phyloP scores from a whole-genome alignment of 2,113 vertebrate genomes.

The Alces alces region DNA sequence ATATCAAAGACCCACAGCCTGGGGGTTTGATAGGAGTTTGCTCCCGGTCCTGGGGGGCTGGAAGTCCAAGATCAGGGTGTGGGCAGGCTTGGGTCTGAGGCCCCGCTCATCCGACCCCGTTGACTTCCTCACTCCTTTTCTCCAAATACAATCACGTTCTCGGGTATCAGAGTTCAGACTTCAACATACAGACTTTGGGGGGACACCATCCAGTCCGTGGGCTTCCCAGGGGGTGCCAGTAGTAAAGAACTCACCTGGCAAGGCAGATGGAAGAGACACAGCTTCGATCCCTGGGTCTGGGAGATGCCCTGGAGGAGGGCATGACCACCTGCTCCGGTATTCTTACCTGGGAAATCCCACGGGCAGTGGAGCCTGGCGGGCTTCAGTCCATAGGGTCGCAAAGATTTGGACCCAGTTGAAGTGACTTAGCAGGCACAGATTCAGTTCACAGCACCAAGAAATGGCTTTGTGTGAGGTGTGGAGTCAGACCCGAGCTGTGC shows the following conservation, averaged over 20 bases:
- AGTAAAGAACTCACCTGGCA: not conserved
- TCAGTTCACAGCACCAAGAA: not conserved
- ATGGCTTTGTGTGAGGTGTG: too few relatives aligned
- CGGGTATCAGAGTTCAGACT: not conserved
- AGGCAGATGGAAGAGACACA: not conserved
- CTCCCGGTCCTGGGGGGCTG: not conserved
- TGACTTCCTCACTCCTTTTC: not conserved
- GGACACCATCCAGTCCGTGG: not conserved
- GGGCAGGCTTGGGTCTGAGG: too few relatives aligned
- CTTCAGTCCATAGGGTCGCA: not conserved
- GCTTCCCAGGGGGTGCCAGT: not conserved
- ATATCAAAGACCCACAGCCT: not conserved
- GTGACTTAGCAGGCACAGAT: not conserved
- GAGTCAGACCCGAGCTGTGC: not conserved
- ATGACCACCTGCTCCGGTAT: not conserved
- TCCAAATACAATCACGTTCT: not conserved
- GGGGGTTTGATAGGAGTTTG: not conserved
- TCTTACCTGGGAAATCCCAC: not conserved
- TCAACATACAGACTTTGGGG: not conserved
- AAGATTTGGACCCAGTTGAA: not conserved
- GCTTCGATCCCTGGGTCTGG: not conserved
- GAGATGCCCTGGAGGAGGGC: not conserved
- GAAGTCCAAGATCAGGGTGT: not conserved
- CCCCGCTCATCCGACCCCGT: not conserved
- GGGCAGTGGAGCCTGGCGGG: not conserved